phyloP scores from a whole-genome alignment of 2,113 vertebrate genomes.

The Herpailurus yagouaroundi region DNA sequence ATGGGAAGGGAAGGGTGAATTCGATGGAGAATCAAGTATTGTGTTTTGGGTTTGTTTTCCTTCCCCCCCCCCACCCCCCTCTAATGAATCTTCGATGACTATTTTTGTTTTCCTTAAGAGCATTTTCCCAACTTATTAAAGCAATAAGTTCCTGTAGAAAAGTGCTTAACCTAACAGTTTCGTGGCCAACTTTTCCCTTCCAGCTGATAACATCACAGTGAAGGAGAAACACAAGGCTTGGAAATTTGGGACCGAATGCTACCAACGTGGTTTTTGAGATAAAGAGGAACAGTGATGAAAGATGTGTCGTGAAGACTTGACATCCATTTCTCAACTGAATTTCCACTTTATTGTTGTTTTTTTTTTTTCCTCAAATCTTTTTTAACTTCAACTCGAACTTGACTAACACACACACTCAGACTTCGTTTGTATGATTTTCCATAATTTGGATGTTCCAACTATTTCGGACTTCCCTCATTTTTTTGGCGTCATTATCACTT shows the following conservation, averaged over 20 bases:
- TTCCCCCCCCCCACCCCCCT: neutral
- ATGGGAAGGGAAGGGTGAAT: neutral
- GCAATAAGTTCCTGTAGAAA: slow-evolving; percentile 85
- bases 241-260: slow-evolving; percentile 71
- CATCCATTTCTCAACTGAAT: slow-evolving; percentile 27
- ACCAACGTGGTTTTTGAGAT: slow-evolving; percentile 67
- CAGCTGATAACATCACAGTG: slow-evolving; percentile 70
- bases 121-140: slow-evolving; percentile 85
- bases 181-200: slow-evolving; percentile 68
- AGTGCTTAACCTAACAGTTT: slow-evolving; percentile 82
- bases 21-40: neutral
- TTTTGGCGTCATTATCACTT: neutral
- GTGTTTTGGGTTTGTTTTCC: slow-evolving; percentile 24
- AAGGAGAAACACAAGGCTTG: slow-evolving; percentile 74
- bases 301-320: slow-evolving; percentile 40
- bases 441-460: neutral
- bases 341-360: neutral
- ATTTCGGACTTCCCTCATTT: neutral
- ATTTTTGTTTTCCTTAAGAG: slow-evolving; percentile 82
- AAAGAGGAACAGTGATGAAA: slow-evolving; percentile 73
- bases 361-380: neutral
- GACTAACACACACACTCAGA: neutral
- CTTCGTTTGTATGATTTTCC: neutral
- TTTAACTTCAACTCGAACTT: neutral
- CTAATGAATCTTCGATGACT: slow-evolving; percentile 86